Percentiles rank a stretch among this genome's conserved stretches.
These are phyloP conservation scores for Cabera pusaria DNA, from an alignment of 2,888 invertebrate genomes.

Conservation along the genomic window DNA sequence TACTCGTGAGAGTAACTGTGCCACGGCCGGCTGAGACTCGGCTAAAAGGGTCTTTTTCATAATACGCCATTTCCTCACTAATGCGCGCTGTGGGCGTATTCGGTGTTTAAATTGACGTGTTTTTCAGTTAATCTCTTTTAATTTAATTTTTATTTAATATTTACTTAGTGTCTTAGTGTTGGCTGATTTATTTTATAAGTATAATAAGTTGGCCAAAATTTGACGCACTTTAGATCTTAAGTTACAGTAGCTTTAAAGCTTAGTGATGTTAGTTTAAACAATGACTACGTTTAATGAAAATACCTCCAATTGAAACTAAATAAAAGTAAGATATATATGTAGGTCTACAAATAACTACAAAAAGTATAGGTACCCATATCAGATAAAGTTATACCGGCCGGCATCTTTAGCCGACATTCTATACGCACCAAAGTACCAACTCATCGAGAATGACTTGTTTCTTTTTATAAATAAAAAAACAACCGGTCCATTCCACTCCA, in stretches of 20 bases:
- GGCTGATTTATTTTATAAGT: too few species aligned
- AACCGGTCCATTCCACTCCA: constrained; percentile 56
- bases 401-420: constrained; percentile 26
- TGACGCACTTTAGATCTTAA: too few species aligned
- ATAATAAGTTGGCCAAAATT: too few species aligned
- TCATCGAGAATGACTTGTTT: constrained; percentile 31
- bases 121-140: constrained; percentile 36
- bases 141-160: constrained; percentile 37
- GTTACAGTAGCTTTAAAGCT: too few species aligned
- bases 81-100: constrained; percentile 49
- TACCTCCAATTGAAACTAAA: too few species aligned
- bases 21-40: constrained; percentile 50
- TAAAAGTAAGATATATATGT: too few species aligned
- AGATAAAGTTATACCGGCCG: constrained; percentile 12
- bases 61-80: constrained; percentile 51
- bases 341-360: too few species aligned
- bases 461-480: constrained; percentile 48
- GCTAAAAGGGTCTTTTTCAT: constrained; percentile 42
- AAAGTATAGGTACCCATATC: too few species aligned
- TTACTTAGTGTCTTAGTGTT: too few species aligned
- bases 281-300: too few species aligned
- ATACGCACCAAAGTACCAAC: constrained; percentile 11
- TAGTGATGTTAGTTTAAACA: too few species aligned
- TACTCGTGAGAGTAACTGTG: too few species aligned
- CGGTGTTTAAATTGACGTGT: constrained; percentile 39